Conservation (phyloP, 1,140 invertebrate species). For the Eciton burchellii region DNA sequence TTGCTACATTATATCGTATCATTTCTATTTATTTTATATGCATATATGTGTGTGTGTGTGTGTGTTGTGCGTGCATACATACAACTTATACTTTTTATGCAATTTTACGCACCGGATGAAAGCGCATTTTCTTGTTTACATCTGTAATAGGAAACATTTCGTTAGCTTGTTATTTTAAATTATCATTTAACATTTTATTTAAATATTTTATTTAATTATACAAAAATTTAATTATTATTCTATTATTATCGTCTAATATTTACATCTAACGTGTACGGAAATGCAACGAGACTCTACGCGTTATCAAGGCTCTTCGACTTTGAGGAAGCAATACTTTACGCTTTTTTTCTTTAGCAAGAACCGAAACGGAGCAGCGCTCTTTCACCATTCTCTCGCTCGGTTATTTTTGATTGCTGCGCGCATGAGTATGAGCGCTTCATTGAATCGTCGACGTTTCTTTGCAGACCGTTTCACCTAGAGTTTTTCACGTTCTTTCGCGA, state of each 20-base stretch:
- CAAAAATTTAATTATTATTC: background rate
- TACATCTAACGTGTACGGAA: background rate
- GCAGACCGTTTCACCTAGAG: constrained; percentile 1
- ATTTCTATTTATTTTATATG: too few species aligned
- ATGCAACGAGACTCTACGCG: background rate
- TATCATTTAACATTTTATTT: too few species aligned
- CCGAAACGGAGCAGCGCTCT: background rate
- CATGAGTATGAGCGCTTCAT: background rate
- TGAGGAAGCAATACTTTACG: background rate
- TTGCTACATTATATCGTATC: too few species aligned
- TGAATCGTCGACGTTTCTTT: constrained; percentile 36
- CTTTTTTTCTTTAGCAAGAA: background rate
- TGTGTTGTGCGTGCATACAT: too few species aligned
- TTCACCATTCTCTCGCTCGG: background rate
- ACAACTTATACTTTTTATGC: too few species aligned
- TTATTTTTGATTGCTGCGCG: background rate
- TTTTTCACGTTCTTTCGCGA: constrained; percentile 38
- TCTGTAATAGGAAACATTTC: too few species aligned
- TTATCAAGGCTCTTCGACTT: background rate
- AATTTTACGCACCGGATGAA: too few species aligned
- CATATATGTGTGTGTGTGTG: too few species aligned
- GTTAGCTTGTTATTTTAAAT: too few species aligned
- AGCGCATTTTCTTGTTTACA: too few species aligned
- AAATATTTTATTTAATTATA: too few species aligned
- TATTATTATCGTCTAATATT: background rate